Conservation (phyloP, 2,113 vertebrate genomes). For the Leucopsar rothschildi region DNA sequence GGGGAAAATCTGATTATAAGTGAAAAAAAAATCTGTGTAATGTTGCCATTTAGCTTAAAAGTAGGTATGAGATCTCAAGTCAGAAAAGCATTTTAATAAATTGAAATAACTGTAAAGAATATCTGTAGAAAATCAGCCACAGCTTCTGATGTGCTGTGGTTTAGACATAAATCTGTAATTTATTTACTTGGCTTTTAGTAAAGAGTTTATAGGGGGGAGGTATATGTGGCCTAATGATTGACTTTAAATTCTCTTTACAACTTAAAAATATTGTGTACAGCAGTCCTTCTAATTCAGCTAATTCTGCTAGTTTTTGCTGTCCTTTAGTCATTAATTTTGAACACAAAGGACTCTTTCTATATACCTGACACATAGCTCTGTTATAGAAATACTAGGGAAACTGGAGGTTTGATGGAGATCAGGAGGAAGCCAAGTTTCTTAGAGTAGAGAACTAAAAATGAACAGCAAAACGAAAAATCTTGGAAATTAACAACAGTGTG, state of each 20-base stretch:
- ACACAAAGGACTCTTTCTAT: background rate
- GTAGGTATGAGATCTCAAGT: background rate
- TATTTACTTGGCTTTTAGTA: background rate
- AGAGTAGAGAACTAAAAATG: background rate
- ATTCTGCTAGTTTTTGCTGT: background rate
- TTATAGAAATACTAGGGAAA: background rate
- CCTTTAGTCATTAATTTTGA: background rate
- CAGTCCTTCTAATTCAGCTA: background rate
- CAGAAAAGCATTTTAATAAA: background rate
- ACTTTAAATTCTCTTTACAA: background rate
- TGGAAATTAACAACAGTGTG: background rate
- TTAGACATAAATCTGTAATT: background rate
- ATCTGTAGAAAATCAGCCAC: background rate
- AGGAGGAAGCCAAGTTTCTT: background rate
- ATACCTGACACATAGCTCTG: background rate
- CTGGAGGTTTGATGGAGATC: background rate
- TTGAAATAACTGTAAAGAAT: background rate
- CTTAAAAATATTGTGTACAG: background rate
- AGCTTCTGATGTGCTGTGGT: background rate
- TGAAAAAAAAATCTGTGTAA: background rate
- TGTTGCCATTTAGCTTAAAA: background rate
- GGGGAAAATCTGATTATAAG: background rate
- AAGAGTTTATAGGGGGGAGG: background rate
- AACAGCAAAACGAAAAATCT: background rate
- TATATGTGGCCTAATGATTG: background rate